Conservation (phyloP, 2,888 invertebrate species). For the Phyllotreta cruciferae region DNA sequence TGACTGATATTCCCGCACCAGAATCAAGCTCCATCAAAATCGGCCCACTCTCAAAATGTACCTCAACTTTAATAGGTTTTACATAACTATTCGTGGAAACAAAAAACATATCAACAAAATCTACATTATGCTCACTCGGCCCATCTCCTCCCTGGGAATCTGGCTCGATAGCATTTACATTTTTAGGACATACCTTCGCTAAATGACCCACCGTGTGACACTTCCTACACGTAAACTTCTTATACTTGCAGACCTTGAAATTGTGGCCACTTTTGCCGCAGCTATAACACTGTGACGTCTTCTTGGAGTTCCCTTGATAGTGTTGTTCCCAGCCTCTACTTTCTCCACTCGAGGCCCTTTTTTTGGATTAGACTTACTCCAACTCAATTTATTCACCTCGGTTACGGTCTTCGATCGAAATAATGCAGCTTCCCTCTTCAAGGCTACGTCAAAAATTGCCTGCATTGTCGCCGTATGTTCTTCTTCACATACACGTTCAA, state of each 20-base stretch:
- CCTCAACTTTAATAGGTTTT: constrained; percentile 16
- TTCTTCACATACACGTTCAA: constrained; percentile 38
- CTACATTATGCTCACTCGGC: constrained; percentile 7
- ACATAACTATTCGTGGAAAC: constrained; percentile 15
- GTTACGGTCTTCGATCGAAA: constrained; percentile 3
- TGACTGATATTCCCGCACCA: constrained; percentile 29
- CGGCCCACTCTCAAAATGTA: constrained; percentile 15
- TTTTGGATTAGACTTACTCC: neutral
- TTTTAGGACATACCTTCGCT: constrained; percentile 28
- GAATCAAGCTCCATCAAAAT: constrained; percentile 25
- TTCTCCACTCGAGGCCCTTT: too few relatives aligned
- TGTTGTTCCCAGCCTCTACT: too few relatives aligned
- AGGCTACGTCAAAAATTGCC: constrained; percentile 10
- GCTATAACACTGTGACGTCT: constrained; percentile 19
- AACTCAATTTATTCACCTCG: neutral
- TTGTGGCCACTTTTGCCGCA: constrained; percentile 21
- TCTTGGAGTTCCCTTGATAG: neutral
- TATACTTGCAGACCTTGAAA: constrained; percentile 17
- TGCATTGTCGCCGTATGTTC: constrained; percentile 13
- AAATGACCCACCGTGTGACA: constrained; percentile 32
- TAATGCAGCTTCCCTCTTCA: constrained; percentile 25
- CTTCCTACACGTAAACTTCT: constrained; percentile 15
- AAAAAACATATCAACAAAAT: constrained; percentile 23
- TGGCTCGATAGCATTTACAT: constrained; percentile 14
- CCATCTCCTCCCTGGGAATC: neutral